A percentile compares a stretch with the other conserved stretches of the same genome.
Evolutionary conservation across 2,113 vertebrate genomes (phyloP).

Genomic region (Anthoscopus minutus): DNA sequence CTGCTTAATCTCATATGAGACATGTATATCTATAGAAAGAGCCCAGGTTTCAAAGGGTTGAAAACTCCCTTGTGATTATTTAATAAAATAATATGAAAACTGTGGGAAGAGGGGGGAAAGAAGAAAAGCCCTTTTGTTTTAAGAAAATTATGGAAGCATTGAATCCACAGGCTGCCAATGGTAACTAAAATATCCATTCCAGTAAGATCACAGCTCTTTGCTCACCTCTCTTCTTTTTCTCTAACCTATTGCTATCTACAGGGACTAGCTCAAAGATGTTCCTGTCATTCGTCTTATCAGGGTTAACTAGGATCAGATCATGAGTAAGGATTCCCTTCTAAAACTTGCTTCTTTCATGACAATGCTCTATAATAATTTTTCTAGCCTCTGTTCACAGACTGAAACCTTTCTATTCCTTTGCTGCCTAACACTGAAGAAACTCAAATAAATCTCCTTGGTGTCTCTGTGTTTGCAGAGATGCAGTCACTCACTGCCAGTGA

Average conservation of each 20-base stretch:
- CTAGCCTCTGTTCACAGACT: neutral
- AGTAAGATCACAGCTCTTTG: neutral
- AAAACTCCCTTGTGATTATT: neutral
- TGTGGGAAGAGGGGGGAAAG: neutral
- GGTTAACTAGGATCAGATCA: slow-evolving; percentile 18
- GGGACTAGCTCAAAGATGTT: neutral
- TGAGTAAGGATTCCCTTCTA: slow-evolving; percentile 5
- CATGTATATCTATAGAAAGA: neutral
- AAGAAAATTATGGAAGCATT: neutral
- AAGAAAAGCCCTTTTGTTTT: neutral
- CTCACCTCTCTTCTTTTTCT: neutral
- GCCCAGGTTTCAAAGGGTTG: neutral
- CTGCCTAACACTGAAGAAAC: neutral
- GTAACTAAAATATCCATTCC: neutral
- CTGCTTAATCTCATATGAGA: neutral
- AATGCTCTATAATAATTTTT: neutral
- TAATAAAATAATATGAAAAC: neutral
- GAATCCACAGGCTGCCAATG: neutral
- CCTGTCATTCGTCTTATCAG: neutral
- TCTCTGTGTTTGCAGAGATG: neutral
- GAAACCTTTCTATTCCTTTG: neutral
- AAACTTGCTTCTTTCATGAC: neutral
- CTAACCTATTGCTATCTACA: neutral
- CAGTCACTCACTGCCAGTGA: neutral
- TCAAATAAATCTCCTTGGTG: neutral